A percentile compares a stretch with the other conserved stretches of the same genome.
Evolutionary conservation across 1,140 invertebrate species (phyloP).

Genomic region (Drosophila tristis): DNA sequence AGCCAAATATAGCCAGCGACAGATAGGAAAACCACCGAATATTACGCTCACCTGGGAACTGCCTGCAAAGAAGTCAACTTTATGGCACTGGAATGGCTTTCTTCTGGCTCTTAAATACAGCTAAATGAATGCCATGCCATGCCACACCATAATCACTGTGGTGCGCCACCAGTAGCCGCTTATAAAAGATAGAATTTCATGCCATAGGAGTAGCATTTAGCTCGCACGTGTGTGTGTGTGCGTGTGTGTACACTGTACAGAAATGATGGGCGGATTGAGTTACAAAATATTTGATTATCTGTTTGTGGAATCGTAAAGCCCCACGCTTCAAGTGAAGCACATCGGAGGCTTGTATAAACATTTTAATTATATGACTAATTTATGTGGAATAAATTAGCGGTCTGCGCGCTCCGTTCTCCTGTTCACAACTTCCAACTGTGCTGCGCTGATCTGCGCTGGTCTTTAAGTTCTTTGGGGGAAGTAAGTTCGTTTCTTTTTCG

Average conservation of each 20-base stretch:
- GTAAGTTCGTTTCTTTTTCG: conserved; percentile 37
- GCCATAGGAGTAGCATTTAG: too few species aligned
- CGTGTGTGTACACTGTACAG: neutral
- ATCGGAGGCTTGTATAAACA: conserved; percentile 57
- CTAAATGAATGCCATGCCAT: too few species aligned
- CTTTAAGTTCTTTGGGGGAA: conserved; percentile 26
- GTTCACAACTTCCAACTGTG: conserved; percentile 48
- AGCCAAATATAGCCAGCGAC: too few species aligned
- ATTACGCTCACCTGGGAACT: too few species aligned
- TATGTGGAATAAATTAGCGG: conserved; percentile 80
- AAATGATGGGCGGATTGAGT: conserved; percentile 67
- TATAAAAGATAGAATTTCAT: too few species aligned
- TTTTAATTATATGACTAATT: conserved; percentile 78
- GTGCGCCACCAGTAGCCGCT: too few species aligned
- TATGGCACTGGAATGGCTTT: too few species aligned
- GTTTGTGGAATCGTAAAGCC: conserved; percentile 64
- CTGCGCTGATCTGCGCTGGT: conserved; percentile 7
- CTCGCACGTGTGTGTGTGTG: too few species aligned
- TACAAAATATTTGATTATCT: conserved; percentile 80
- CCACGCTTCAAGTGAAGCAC: conserved; percentile 33
- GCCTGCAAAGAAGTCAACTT: too few species aligned
- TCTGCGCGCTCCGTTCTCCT: conserved; percentile 38
- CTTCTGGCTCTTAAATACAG: too few species aligned
- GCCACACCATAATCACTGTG: too few species aligned
- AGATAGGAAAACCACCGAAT: too few species aligned